Base-by-base conservation (phyloP, 2,888 invertebrate species). In the Calameuta pallipes region DNA sequence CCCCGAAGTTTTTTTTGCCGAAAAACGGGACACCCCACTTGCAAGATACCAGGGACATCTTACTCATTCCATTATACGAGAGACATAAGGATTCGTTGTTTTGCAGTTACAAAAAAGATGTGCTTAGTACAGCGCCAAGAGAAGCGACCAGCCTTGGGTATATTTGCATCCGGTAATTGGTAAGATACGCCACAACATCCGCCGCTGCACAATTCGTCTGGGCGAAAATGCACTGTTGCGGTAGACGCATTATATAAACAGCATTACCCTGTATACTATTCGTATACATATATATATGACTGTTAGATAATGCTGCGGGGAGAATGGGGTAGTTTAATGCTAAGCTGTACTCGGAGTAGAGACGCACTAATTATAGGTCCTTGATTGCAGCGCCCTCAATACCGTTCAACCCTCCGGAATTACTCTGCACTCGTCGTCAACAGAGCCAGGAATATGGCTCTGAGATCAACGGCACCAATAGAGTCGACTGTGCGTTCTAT, bases 161-260 rank as follows among this genome's bases (percentile, higher is more conserved):
- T 81, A 82, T 82, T 83, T 82, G 80, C 82, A 83, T 83, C 80
- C 80, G 78, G 81, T 83, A 83, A 83, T 83, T 83, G 83, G 81
- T 80, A 78, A 80, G 82, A 81, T 81, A 83, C 76, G 79, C 79
- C 77, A 78, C 71, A 12, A 15, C 71, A 71, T 71, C 33, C 71
- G 33, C 12, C 12, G 12, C 31, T 31, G 9, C 9, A 31, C 33
- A 71, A 31, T 71, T 71, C 71, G 30, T 33, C 6, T 13, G 71
- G 33, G 12, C 31, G 31, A 71, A 15, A 71, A 31, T 56, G 41
- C 41, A 56, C 56, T 15, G 56, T 56, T 23, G 23, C 56, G 23
- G 23, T 9, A 56, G 9, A 56, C 23, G 9, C 56, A 9, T 56
- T 56, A 23, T 56, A 23, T 56, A 56, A 56, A 56, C 56, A 56